Evolutionary conservation across 1,140 invertebrate species (phyloP), one percentile per base, ranked within the genome.

Genomic region (Eulimnadia texana): DNA sequence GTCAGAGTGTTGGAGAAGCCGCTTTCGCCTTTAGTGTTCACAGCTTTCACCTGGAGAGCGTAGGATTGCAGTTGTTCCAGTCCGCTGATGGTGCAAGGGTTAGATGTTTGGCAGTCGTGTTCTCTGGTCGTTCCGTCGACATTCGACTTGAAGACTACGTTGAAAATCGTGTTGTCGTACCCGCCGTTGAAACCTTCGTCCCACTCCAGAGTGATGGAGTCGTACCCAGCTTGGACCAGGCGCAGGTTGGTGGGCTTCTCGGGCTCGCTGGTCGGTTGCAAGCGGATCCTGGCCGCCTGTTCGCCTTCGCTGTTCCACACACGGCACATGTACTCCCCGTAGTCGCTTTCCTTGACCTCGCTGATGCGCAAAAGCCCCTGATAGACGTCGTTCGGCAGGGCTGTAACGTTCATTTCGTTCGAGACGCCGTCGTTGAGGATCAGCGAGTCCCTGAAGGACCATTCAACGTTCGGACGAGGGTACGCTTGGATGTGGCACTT

Each of bases 151-250:
- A 68, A 70, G 47, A 62, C 64, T 1, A 92, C 85, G 66, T 87
- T 87, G 71, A 88, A 92, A 68, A 89, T 89, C 0, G 88, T 93
- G 65, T 84, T 87, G 13, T 80, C 79, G 29, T 90, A 70, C 0
- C 90, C 90, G 0, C 92, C 91, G 73, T 94, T 87, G 69, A 94
- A 95, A 0, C 90, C 90, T 1, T 87, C 80, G 65, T 86, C 83
- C 89, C 89, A 94, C 29, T 79, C 77, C 0, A 94, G 71, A 0
- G 84, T 82, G 0, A 93, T 84, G 67, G 80, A 85, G 16, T 84
- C 85, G 3, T 84, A 84, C 0, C 85, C 86, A 1, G 85, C 77
- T 64, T 84, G 82, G 50, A 82, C 27, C 10, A 61, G 10, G 19
- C 49, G 50, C n/a, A 61, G 19, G 27, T 61, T 61, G 23, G 60